phyloP scores from a whole-genome alignment of 1,140 invertebrate species.

The Drosophila cardini region DNA sequence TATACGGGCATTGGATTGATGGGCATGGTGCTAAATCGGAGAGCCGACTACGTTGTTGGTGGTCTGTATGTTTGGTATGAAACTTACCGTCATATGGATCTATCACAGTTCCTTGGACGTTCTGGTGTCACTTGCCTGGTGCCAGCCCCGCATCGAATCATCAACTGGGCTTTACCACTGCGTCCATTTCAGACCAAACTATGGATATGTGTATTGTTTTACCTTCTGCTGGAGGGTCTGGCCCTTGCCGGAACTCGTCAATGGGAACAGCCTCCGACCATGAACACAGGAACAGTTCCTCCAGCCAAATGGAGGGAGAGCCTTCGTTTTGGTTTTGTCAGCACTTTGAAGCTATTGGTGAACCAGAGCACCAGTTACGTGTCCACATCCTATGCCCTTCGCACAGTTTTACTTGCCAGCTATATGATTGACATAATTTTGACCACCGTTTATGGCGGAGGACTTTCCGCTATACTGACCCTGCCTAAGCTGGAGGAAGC shows the following conservation, averaged over 20 bases:
- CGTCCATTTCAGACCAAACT: constrained; percentile 66
- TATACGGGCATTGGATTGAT: constrained; percentile 61
- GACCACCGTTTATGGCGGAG: constrained; percentile 75
- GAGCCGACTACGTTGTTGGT: constrained; percentile 59
- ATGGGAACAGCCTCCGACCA: constrained; percentile 21
- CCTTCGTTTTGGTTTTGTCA: constrained; percentile 62
- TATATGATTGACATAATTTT: constrained; percentile 79
- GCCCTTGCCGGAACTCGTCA: constrained; percentile 48
- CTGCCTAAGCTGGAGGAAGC: constrained; percentile 75
- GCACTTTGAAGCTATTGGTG: constrained; percentile 70
- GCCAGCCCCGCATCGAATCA: constrained; percentile 56
- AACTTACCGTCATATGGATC: constrained; percentile 61
- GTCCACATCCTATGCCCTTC: constrained; percentile 54
- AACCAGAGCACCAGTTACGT: constrained; percentile 73
- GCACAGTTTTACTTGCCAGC: constrained; percentile 64
- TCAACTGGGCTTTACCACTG: constrained; percentile 71
- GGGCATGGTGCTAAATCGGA: constrained; percentile 63
- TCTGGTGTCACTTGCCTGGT: constrained; percentile 76
- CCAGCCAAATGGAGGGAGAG: constrained; percentile 22
- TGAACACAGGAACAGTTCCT: not conserved
- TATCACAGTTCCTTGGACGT: constrained; percentile 67
- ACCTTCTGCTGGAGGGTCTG: constrained; percentile 57
- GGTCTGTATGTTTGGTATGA: constrained; percentile 65
- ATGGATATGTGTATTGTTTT: constrained; percentile 63
- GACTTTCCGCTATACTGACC: constrained; percentile 70